phyloP scores from a whole-genome alignment of 1,140 invertebrate species.

The Phenacoccus solenopsis region DNA sequence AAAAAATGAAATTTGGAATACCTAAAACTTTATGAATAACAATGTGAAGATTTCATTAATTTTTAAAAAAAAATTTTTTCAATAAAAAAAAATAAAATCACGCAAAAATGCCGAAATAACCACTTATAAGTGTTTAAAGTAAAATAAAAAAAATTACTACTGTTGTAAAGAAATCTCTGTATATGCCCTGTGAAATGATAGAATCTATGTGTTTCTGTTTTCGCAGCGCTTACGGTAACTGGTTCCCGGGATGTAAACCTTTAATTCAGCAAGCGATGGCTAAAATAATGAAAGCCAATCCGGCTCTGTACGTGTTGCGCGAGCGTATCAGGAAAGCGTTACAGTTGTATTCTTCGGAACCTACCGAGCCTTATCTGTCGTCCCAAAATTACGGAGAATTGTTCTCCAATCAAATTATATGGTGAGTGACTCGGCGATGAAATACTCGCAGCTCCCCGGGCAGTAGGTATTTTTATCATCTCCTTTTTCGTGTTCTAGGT shows the following conservation, averaged over 20 bases:
- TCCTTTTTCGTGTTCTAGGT: conserved; percentile 38
- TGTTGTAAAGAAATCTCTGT: neutral
- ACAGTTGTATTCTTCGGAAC: conserved; percentile 96
- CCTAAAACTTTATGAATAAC: no score
- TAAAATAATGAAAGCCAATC: conserved; percentile 99
- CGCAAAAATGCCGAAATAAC: no score
- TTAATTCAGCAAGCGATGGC: conserved; percentile 99
- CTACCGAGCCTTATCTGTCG: conserved; percentile 96
- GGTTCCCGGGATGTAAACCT: conserved; percentile 98
- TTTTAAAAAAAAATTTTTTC: no score
- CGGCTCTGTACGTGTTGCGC: conserved; percentile 91
- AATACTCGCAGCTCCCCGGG: neutral
- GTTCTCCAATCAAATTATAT: conserved; percentile 99
- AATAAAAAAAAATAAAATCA: no score
- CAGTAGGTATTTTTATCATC: neutral
- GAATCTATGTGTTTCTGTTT: conserved; percentile 18
- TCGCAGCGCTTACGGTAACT: conserved; percentile 92
- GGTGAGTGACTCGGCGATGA: conserved; percentile 44
- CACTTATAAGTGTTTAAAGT: no score
- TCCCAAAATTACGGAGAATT: conserved; percentile 99
- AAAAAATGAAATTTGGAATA: no score
- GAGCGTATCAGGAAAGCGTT: conserved; percentile 96
- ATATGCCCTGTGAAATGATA: neutral
- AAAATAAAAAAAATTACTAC: neutral
- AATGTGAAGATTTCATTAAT: no score